Evolutionary conservation across 1,140 invertebrate species (phyloP), one percentile per base, ranked within the genome.

Genomic region (Drosophila virilis): DNA sequence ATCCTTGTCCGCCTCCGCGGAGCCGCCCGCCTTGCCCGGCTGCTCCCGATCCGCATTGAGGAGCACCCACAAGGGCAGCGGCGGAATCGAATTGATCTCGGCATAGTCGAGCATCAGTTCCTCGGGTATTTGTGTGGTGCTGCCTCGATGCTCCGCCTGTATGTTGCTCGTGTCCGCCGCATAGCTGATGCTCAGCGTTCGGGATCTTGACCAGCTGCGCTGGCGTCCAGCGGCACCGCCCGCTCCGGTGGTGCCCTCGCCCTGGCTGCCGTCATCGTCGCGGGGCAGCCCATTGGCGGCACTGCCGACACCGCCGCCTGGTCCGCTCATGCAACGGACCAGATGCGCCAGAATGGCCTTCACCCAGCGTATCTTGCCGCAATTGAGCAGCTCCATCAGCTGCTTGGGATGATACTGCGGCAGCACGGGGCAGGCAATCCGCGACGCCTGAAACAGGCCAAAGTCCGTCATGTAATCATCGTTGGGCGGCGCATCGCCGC

Each of bases 361-460:
- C 0, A 99, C 99, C 95, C 98, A 97, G 80, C 97, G 94, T 38
- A 99, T 98, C 93, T 99, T 99, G 0, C 99, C 99, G 64, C 98
- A 99, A 93, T 99, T 99, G 0, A 99, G 93, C n/a, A 99, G 93
- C 92, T 99, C 99, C 96, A 99, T 99, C 3, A 99, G 93, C 89
- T 99, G 98, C 91, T 99, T 99, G 0, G 99, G 99, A 94, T 99
- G 99, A 93, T 99, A 99, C 88, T 99, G 99, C 0, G 99, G 99
- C 68, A 99, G 93, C n/a, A 99, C 98, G 0, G 98, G 98, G 90
- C 97, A 98, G 0, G 98, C 98, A 78, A 99, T 97, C 54, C 98
- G 94, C n/a, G 97, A 97, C 0, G 98, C 98, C 92, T 99, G 98
- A 93, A 99, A 99, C 37, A 99, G 91, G 0, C 98, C 98, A 91